Evolutionary conservation across 1,140 invertebrate genomes (phyloP).

Genomic region (Hylaeus anthracinus): DNA sequence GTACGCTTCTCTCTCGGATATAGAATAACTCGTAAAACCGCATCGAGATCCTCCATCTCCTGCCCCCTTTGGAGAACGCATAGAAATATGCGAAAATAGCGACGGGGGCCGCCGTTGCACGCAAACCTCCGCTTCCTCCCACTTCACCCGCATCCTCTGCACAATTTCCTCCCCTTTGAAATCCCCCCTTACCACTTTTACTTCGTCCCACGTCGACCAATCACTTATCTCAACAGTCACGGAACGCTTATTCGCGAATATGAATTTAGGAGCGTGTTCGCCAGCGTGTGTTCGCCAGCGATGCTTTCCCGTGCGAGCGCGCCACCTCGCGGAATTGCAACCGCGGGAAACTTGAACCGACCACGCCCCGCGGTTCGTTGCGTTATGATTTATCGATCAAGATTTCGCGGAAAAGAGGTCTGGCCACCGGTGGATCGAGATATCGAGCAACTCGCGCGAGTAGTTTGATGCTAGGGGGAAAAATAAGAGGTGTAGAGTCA

Average conservation of each 20-base stretch:
- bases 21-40: constrained; percentile 50
- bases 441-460: background rate
- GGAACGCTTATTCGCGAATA: constrained; percentile 56
- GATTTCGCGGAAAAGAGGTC: constrained; percentile 12
- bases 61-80: background rate
- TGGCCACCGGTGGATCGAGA: background rate
- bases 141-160: background rate
- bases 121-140: constrained; percentile 18
- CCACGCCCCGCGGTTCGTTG: constrained; percentile 36
- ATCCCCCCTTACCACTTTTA: background rate
- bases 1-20: constrained; percentile 36
- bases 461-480: too few relatives aligned
- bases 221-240: constrained; percentile 56
- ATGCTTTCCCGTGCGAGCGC: constrained; percentile 22
- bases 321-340: background rate
- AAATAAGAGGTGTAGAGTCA: too few relatives aligned
- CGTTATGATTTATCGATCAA: constrained; percentile 45
- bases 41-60: constrained; percentile 29
- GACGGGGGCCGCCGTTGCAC: constrained; percentile 26
- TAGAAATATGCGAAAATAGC: constrained; percentile 61
- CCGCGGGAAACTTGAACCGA: constrained; percentile 42
- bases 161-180: constrained; percentile 5
- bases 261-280: constrained; percentile 43
- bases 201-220: constrained; percentile 26
- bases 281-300: background rate